Evolutionary conservation across 2,888 invertebrate genomes (phyloP).

Genomic region (Trissonchulus sp.): DNA sequence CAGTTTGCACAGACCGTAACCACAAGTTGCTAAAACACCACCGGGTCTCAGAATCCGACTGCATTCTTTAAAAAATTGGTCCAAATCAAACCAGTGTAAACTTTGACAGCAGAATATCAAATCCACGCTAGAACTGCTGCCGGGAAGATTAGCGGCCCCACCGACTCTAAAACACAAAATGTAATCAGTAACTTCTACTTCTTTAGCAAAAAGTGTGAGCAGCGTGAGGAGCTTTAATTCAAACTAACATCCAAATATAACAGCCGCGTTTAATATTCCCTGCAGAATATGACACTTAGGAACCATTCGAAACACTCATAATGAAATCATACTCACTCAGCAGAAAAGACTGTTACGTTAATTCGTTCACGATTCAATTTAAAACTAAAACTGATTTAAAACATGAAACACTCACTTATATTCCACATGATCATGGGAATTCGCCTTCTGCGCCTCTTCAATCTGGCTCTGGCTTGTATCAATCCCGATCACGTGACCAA

Average conservation of each 20-base stretch:
- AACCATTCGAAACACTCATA: too few relatives aligned
- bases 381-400: too few relatives aligned
- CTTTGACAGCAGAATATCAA: background rate
- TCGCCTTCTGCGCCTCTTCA: constrained; percentile 49
- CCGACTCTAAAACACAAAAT: background rate
- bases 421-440: constrained; percentile 45
- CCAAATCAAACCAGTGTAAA: background rate
- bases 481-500: constrained; percentile 55
- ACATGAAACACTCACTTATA: constrained; percentile 43
- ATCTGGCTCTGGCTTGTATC: constrained; percentile 56
- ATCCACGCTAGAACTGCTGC: background rate
- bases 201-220: too few relatives aligned
- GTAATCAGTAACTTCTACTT: background rate
- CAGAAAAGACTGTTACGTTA: too few relatives aligned
- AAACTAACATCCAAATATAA: too few relatives aligned
- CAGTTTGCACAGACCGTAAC: background rate
- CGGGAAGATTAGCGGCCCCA: background rate
- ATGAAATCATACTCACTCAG: too few relatives aligned
- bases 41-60: background rate
- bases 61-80: background rate
- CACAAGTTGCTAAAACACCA: background rate
- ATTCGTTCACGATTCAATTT: too few relatives aligned
- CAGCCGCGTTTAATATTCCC: too few relatives aligned
- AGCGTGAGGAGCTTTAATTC: too few relatives aligned
- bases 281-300: too few relatives aligned